Evolutionary conservation across 2,797 vertebrate genomes (phyloP), one percentile per base, ranked within the genome.

Genomic region (Rhinella marina): DNA sequence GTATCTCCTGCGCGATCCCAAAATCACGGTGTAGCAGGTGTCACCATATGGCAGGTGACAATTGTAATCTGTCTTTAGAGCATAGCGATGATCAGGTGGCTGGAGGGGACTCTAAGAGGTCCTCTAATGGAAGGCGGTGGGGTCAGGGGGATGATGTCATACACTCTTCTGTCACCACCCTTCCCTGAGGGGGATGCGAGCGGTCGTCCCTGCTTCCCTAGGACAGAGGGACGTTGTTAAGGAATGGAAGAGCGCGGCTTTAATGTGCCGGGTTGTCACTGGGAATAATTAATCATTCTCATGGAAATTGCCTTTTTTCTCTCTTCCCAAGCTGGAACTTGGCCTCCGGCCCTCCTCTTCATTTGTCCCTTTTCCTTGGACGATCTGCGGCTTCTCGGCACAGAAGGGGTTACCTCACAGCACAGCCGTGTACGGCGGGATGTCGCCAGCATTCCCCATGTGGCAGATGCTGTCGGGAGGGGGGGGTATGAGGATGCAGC

Each of bases 391-490:
- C 29, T 29, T 73, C 16, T 41, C 16, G 48, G 82, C n/a, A 14
- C 23, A 75, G 68, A 73, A 84, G 17, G 82, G 54, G 82, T 84
- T 84, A 84, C 17, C 62, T 73, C 54, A 52, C 84, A 56, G 25
- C 50, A 23, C 23, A 52, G 75, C 54, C 50, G 73, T 50, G 62
- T 68, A 57, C 23, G 27, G 61, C 64, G 77, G 64, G 81, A 81
- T 81, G 82, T 81, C 87, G 50, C 78, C 59, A 77, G 81, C n/a
- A 57, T 83, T 79, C 73, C 62, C 86, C 82, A 84, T 88, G 73
- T 79, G 52, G 81, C 87, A 84, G 87, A 88, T 84, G 77, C 87
- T 88, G 68, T 81, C 77, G 66, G n/a, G 50, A 68, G n/a, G 86
- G 64, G 17, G 85, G 62, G 62, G 78, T 68, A n/a, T 52, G 66